Evolutionary conservation across 2,113 vertebrate genomes (phyloP).

Genomic region (Malurus elegans): DNA sequence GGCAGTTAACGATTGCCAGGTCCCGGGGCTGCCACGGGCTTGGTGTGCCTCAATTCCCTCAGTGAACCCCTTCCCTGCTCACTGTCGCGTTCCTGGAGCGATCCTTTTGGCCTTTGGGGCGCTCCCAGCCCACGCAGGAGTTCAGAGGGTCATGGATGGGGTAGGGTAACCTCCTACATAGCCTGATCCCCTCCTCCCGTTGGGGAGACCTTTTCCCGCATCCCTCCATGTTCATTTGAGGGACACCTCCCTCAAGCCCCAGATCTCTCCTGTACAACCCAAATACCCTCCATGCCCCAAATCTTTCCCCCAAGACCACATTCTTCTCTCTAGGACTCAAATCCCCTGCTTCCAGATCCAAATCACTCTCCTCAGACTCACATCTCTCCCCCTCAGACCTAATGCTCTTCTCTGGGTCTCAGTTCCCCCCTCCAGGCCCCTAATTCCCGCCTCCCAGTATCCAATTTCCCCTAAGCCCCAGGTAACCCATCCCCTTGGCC

Average conservation of each 20-base stretch:
- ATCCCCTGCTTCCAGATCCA: background rate
- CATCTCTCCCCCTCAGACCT: background rate
- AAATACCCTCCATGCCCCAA: background rate
- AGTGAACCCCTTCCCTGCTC: background rate
- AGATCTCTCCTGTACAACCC: background rate
- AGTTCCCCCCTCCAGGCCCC: no score
- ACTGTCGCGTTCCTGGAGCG: background rate
- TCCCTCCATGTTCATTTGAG: no score
- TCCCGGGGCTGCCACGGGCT: background rate
- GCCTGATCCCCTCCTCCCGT: fast-evolving
- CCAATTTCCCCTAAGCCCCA: background rate
- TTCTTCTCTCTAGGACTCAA: background rate
- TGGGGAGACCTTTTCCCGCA: background rate
- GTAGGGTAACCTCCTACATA: no score
- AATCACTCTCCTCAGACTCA: background rate
- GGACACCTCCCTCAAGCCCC: no score
- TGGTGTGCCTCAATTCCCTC: background rate
- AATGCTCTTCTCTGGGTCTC: no score
- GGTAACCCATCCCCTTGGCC: no score
- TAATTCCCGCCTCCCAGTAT: background rate
- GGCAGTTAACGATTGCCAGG: constrained; percentile 54
- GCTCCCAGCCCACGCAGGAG: background rate
- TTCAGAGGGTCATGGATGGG: background rate
- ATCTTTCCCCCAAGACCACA: no score
- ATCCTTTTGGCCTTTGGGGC: background rate